phyloP scores from a whole-genome alignment of 2,888 invertebrate species.

The Dysmachus trigonus region DNA sequence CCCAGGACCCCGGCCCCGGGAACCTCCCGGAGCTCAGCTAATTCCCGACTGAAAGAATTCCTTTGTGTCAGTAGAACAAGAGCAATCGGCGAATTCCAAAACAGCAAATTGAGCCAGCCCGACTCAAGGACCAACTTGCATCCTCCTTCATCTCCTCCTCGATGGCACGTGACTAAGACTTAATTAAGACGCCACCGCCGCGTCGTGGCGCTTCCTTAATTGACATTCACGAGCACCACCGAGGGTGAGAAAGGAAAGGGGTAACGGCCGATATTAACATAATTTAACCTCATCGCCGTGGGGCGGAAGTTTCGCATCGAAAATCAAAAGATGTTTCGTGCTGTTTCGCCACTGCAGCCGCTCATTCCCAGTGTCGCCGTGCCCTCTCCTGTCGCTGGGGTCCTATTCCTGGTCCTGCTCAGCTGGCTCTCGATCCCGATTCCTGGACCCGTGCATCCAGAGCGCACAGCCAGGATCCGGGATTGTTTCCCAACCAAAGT shows the following conservation, averaged over 20 bases:
- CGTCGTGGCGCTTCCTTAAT: slow-evolving; percentile 11
- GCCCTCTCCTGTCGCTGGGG: not conserved
- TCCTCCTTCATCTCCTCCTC: not conserved
- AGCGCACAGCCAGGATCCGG: not conserved
- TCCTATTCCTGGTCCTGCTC: not conserved
- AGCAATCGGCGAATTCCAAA: not conserved
- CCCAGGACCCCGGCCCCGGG: too few relatives aligned
- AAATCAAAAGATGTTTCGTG: slow-evolving; percentile 20
- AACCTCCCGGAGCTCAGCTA: not conserved
- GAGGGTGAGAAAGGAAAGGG: slow-evolving; percentile 1
- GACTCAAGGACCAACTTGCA: not conserved
- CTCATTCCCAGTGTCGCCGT: not conserved
- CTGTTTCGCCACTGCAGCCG: not conserved
- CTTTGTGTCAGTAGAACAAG: slow-evolving; percentile 1
- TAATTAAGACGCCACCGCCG: slow-evolving; percentile 25
- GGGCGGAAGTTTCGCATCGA: not conserved
- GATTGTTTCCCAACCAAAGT: not conserved
- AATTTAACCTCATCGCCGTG: slow-evolving; percentile 1
- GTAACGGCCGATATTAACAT: slow-evolving; percentile 10
- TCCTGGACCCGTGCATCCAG: not conserved
- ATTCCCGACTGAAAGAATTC: not conserved
- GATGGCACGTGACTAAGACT: slow-evolving; percentile 37
- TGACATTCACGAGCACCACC: slow-evolving; percentile 14
- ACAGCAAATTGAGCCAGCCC: not conserved
- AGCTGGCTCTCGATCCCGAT: not conserved